Conservation (phyloP, 2,113 vertebrate genomes). For the Heterocephalus glaber region DNA sequence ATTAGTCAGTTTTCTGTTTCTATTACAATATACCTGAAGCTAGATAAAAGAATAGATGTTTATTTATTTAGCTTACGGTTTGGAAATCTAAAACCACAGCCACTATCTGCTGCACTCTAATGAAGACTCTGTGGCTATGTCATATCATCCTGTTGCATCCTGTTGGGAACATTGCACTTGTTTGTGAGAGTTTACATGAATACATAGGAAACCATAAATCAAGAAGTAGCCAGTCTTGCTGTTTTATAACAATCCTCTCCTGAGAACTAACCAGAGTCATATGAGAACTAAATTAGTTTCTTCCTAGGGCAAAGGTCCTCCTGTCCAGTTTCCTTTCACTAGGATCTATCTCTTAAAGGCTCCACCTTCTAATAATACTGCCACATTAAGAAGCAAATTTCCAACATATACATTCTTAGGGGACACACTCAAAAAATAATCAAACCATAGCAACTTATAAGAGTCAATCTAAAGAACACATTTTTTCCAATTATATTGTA, state of each 20-base stretch:
- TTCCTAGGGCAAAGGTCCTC: neutral
- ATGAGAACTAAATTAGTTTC: neutral
- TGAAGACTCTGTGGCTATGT: neutral
- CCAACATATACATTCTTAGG: neutral
- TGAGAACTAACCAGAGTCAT: neutral
- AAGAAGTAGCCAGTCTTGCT: neutral
- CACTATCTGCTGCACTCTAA: neutral
- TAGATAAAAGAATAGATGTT: neutral
- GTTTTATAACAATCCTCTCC: neutral
- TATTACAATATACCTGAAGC: neutral
- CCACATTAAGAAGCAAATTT: neutral
- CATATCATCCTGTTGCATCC: no score
- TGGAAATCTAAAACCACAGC: neutral
- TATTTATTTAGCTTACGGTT: neutral
- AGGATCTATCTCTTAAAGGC: neutral
- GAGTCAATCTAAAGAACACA: neutral
- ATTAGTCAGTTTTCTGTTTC: neutral
- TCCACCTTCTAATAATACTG: neutral
- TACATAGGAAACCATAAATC: neutral
- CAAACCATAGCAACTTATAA: neutral
- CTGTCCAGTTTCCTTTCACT: neutral
- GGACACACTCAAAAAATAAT: neutral
- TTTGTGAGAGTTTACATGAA: no score
- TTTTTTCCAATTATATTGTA: neutral
- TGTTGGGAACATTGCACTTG: neutral